Conservation (phyloP, 2,888 invertebrate genomes). For the Drosophila neonasuta region DNA sequence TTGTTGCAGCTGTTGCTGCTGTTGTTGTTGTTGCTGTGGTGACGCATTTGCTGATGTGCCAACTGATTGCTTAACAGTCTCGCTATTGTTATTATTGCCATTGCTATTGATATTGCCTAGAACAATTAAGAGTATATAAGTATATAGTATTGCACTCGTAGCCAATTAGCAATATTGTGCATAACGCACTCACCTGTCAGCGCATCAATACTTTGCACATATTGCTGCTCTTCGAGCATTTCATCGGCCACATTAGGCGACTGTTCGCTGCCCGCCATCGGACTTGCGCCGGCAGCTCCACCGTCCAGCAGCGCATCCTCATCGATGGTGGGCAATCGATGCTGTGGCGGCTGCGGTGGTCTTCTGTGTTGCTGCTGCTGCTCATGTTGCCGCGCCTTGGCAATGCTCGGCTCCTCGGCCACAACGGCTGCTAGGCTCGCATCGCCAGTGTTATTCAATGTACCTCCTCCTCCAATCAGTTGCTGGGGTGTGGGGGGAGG, state of each 20-base stretch:
- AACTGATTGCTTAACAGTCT: constrained; percentile 43
- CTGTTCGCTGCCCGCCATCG: constrained; percentile 58
- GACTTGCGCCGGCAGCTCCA: constrained; percentile 67
- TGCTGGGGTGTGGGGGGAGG: constrained; percentile 51
- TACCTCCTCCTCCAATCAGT: constrained; percentile 17
- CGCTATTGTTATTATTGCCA: constrained; percentile 61
- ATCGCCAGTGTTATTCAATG: constrained; percentile 56
- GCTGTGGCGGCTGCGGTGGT: constrained; percentile 50
- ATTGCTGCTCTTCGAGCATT: constrained; percentile 72
- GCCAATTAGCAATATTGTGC: constrained; percentile 23
- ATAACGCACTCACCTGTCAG: constrained; percentile 65
- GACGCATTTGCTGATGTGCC: constrained; percentile 27
- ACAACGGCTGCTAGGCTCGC: constrained; percentile 6
- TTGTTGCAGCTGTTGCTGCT: constrained; percentile 48
- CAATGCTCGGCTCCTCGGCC: constrained; percentile 21
- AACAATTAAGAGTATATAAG: constrained; percentile 10
- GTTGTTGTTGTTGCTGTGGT: constrained; percentile 44
- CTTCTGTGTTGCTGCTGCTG: constrained; percentile 32
- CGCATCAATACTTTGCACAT: constrained; percentile 73
- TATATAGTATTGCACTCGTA: constrained; percentile 9
- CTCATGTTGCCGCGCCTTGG: constrained; percentile 25
- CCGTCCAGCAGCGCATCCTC: constrained; percentile 75
- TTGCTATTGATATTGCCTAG: constrained; percentile 74
- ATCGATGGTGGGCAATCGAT: constrained; percentile 78
- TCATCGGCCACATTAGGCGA: constrained; percentile 58